Evolutionary conservation across 1,140 invertebrate species (phyloP).

Genomic region (Ips nitidus): DNA sequence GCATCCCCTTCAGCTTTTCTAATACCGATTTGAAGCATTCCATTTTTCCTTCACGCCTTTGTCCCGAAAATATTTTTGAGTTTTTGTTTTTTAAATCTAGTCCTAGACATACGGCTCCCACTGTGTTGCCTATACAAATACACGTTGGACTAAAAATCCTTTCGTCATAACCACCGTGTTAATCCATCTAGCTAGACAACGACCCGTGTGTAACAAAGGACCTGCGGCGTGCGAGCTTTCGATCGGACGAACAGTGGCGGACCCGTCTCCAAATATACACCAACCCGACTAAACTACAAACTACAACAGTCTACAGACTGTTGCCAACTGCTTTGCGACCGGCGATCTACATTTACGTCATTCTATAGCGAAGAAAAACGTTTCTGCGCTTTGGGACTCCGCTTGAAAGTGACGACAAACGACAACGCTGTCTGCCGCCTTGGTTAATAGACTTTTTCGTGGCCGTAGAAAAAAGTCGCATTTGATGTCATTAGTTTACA

Average conservation of each 20-base stretch:
- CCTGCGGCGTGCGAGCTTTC: conserved; percentile 1
- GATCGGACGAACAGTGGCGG: not conserved
- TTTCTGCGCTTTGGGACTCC: not conserved
- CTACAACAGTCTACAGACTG: not conserved
- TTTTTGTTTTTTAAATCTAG: too few relatives aligned
- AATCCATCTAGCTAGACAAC: not conserved
- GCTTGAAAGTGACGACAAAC: not conserved
- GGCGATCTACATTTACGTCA: not conserved
- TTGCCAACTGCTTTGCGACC: conserved; percentile 2
- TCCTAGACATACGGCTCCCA: too few relatives aligned
- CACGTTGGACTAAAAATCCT: too few relatives aligned
- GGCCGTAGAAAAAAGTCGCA: not conserved
- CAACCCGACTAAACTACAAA: not conserved
- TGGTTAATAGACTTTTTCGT: not conserved
- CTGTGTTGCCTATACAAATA: too few relatives aligned
- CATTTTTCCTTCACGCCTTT: not conserved
- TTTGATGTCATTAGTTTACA: not conserved
- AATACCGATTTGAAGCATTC: not conserved
- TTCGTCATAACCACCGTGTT: too few relatives aligned
- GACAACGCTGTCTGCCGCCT: not conserved
- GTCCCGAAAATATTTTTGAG: not conserved
- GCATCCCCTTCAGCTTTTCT: not conserved
- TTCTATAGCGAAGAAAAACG: not conserved
- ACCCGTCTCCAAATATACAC: not conserved
- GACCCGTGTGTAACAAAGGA: not conserved